Evolutionary conservation across 1,140 invertebrate genomes (phyloP).

Genomic region (Zaprionus taronus): DNA sequence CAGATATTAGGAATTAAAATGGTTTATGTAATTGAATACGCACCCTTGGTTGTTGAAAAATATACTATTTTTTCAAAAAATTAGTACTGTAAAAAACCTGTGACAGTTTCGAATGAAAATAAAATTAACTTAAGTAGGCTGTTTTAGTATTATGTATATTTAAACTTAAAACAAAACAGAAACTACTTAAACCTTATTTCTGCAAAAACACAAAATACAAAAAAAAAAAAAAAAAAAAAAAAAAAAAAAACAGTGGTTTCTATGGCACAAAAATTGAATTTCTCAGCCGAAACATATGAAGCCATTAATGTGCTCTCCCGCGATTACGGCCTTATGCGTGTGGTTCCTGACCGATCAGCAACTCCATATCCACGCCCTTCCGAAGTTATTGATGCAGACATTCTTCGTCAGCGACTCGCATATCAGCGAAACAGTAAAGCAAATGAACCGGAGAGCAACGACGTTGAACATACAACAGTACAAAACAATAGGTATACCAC

Average conservation of each 20-base stretch:
- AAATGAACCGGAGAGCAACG: background rate
- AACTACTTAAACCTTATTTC: background rate
- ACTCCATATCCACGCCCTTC: conserved; percentile 21
- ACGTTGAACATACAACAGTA: background rate
- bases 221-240: background rate
- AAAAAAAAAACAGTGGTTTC: background rate
- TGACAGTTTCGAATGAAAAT: background rate
- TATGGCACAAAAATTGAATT: background rate
- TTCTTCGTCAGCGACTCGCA: background rate
- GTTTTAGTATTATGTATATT: background rate
- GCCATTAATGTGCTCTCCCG: background rate
- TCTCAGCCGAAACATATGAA: too few relatives aligned
- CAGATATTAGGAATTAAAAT: too few relatives aligned
- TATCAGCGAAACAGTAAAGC: background rate
- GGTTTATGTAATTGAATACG: too few relatives aligned
- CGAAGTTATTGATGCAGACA: background rate
- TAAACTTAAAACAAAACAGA: background rate
- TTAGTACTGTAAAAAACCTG: too few relatives aligned
- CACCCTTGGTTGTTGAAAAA: too few relatives aligned
- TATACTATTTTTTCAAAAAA: too few relatives aligned
- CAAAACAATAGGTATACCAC: background rate
- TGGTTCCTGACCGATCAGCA: background rate
- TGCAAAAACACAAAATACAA: background rate
- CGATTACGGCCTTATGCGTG: conserved; percentile 19
- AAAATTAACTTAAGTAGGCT: background rate